These are phyloP conservation scores for Limnephilus auricula DNA, from an alignment of 2,888 invertebrate genomes.

Conservation along the genomic window DNA sequence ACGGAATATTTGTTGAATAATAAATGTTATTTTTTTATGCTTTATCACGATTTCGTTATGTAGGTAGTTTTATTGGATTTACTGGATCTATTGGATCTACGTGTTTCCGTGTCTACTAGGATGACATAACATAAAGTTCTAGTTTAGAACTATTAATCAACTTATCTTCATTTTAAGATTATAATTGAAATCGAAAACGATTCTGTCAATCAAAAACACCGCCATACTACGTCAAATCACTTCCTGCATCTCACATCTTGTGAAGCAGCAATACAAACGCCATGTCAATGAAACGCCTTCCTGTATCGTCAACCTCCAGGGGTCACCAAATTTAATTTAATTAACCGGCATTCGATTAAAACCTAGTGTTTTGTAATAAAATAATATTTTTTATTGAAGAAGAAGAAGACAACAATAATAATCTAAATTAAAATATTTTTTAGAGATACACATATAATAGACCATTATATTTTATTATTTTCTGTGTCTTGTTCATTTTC, in stretches of 20 bases:
- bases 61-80: too few relatives aligned
- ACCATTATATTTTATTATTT: too few relatives aligned
- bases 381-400: too few relatives aligned
- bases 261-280: background rate
- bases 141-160: background rate
- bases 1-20: too few relatives aligned
- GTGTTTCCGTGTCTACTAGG: background rate
- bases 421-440: too few relatives aligned
- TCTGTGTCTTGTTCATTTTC: too few relatives aligned
- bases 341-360: too few relatives aligned
- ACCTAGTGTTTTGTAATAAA: too few relatives aligned
- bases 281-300: background rate
- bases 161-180: background rate
- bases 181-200: background rate
- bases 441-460: too few relatives aligned
- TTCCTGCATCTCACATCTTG: conserved; percentile 3
- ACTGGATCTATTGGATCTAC: too few relatives aligned
- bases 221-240: background rate
- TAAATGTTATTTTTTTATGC: too few relatives aligned
- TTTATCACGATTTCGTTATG: background rate
- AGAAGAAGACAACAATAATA: too few relatives aligned
- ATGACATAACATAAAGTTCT: background rate
- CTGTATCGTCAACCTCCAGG: background rate
- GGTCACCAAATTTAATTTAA: background rate
- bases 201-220: background rate